These are phyloP conservation scores for Anneissia japonica DNA, from an alignment of 35 echinoderm and acorn worm genomes.

Conservation along the genomic window DNA sequence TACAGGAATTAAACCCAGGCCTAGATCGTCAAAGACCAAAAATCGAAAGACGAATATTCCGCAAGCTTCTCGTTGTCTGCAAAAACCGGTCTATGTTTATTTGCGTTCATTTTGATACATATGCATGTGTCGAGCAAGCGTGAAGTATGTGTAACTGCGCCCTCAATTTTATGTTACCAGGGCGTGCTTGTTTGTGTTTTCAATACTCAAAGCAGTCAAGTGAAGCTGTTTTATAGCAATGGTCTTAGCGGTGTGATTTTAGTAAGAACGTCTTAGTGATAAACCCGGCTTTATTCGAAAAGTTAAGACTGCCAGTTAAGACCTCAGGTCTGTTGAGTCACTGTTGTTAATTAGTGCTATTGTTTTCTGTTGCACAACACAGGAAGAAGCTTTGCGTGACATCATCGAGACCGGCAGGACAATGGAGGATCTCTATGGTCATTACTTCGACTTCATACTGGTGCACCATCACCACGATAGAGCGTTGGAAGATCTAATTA, in stretches of 20 bases:
- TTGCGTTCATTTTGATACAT: too few species aligned
- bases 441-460: slow-evolving; percentile 96
- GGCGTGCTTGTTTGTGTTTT: too few species aligned
- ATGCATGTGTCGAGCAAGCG: too few species aligned
- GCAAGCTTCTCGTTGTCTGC: too few species aligned
- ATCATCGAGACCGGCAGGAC: slow-evolving; percentile 87
- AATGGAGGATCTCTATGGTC: slow-evolving; percentile 89
- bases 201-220: not conserved
- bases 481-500: slow-evolving; percentile 60
- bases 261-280: not conserved
- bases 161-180: too few species aligned
- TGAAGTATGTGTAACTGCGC: too few species aligned
- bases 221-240: not conserved
- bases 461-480: slow-evolving; percentile 91
- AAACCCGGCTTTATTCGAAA: not conserved
- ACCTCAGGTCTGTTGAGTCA: not conserved
- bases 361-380: not conserved
- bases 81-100: too few species aligned
- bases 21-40: too few species aligned
- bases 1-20: too few species aligned
- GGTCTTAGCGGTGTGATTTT: not conserved
- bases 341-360: not conserved
- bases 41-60: too few species aligned
- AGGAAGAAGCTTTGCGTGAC: slow-evolving; percentile 91
- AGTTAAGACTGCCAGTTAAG: not conserved